Percentiles rank a stretch among this genome's conserved stretches.
These are phyloP conservation scores for Prochilodus magdalenae DNA, from an alignment of 2,113 vertebrate genomes.

Conservation along the genomic window DNA sequence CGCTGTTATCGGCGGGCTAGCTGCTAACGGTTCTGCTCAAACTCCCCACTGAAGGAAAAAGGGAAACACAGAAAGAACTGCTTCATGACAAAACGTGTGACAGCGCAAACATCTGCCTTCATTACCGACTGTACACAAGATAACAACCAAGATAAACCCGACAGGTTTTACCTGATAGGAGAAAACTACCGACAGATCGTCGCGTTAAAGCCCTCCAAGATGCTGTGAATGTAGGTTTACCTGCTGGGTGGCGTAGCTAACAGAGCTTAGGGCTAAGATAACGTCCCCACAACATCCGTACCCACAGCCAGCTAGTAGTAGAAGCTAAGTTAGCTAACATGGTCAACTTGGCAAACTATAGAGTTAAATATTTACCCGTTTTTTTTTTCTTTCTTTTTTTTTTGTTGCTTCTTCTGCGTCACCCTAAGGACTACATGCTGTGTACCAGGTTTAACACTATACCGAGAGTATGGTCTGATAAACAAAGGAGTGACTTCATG, in stretches of 20 bases:
- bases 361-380: background rate
- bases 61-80: no score
- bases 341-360: background rate
- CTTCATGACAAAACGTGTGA: no score
- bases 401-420: background rate
- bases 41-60: no score
- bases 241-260: background rate
- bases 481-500: background rate
- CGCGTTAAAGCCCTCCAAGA: no score
- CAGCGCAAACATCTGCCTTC: no score
- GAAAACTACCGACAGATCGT: no score
- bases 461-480: background rate
- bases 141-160: no score
- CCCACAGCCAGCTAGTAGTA: conserved; percentile 2
- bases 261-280: background rate
- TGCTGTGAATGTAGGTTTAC: background rate
- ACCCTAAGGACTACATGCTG: background rate
- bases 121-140: no score
- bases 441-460: background rate
- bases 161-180: no score
- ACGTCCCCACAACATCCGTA: background rate
- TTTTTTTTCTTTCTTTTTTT: no score
- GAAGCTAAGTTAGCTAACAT: background rate
- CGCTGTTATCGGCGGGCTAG: background rate
- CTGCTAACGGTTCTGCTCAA: no score